A percentile compares a stretch with the other conserved stretches of the same genome.
Conservation (phyloP, 2,797 vertebrate species). For the Poecilia wingei region DNA sequence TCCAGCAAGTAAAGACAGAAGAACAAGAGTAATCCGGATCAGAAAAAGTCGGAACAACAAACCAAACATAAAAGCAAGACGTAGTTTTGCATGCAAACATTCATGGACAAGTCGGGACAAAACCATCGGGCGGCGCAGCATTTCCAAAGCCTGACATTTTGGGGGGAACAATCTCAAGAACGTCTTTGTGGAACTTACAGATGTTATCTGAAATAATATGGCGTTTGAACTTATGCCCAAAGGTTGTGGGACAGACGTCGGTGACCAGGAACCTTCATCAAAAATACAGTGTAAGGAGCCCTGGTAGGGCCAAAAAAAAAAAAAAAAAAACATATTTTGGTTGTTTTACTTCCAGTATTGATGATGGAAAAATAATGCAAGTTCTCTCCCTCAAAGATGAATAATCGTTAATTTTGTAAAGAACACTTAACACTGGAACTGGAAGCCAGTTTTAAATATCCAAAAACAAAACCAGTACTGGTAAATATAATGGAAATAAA, state of each 20-base stretch:
- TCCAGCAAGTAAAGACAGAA: background rate
- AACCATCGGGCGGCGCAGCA: conserved; percentile 8
- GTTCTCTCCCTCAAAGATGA: too few species aligned
- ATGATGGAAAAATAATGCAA: too few species aligned
- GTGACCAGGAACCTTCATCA: background rate
- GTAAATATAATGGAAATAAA: too few species aligned
- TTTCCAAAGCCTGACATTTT: background rate
- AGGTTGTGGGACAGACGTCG: background rate
- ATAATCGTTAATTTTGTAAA: too few species aligned
- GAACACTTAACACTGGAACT: background rate
- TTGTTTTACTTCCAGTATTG: too few species aligned
- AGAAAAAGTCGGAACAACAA: conserved; percentile 9
- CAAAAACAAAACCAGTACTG: too few species aligned
- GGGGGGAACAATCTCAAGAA: conserved; percentile 1
- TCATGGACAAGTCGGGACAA: conserved; percentile 25
- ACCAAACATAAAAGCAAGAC: conserved; percentile 12
- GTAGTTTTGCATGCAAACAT: conserved; percentile 46
- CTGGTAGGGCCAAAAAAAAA: too few species aligned
- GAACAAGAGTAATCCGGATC: background rate
- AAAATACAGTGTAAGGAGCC: too few species aligned
- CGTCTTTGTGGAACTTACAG: conserved; percentile 12
- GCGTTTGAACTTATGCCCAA: background rate
- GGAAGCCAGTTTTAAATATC: too few species aligned
- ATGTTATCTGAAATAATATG: conserved; percentile 3
- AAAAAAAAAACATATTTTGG: background rate